phyloP scores from a whole-genome alignment of 1,140 invertebrate species.

The Portunus trituberculatus region DNA sequence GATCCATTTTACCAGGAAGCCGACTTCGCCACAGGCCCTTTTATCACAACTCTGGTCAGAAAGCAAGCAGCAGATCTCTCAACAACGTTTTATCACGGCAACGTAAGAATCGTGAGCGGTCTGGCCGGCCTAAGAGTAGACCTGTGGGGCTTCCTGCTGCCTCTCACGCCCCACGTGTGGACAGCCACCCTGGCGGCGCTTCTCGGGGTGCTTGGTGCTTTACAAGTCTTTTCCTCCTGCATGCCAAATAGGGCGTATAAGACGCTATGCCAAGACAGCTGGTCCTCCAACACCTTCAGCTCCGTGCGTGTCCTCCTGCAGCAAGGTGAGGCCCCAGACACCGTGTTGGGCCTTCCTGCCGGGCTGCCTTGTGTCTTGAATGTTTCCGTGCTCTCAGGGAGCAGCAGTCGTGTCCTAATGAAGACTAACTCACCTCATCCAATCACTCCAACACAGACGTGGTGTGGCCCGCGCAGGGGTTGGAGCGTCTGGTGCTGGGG shows the following conservation, averaged over 20 bases:
- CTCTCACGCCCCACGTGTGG: conserved; percentile 55
- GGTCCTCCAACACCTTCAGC: background rate
- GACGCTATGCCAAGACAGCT: background rate
- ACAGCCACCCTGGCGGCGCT: conserved; percentile 30
- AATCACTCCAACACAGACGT: background rate
- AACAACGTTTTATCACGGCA: background rate
- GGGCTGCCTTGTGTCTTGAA: background rate
- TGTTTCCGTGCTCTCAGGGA: background rate
- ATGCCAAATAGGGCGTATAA: background rate
- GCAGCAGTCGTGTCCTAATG: background rate
- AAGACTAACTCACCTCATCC: background rate
- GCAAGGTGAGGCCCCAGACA: conserved; percentile 25
- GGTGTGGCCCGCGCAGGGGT: background rate
- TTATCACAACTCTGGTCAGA: background rate
- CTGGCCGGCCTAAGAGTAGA: conserved; percentile 16
- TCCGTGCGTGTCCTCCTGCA: conserved; percentile 36
- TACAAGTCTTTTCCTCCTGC: background rate
- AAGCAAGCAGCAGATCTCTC: conserved; percentile 27
- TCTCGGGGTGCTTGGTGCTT: background rate
- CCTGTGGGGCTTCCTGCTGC: conserved; percentile 59
- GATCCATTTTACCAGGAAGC: background rate
- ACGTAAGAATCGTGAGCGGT: conserved; percentile 33
- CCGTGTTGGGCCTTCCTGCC: background rate
- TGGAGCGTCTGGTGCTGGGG: background rate
- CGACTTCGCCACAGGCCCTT: conserved; percentile 36